Evolutionary conservation across 2,888 invertebrate genomes (phyloP), one percentile per base, ranked within the genome.

Genomic region (Lobophora halterata): DNA sequence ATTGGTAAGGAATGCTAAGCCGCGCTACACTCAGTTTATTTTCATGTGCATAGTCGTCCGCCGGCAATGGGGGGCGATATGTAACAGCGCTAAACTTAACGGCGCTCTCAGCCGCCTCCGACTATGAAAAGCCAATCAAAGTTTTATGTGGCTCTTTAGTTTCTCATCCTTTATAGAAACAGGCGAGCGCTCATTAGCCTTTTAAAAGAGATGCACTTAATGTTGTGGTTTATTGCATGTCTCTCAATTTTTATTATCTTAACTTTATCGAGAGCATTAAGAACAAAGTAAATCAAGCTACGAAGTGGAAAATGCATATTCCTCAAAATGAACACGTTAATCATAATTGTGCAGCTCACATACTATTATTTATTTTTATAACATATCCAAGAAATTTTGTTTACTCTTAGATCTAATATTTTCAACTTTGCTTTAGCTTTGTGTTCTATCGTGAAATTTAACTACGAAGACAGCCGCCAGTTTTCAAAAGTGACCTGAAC

Each of bases 61-160:
- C 48, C 39, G 53, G 72, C 69, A 65, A 61, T 71, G 66, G 61
- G 64, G 54, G 46, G 59, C 76, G 71, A 76, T 79, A 74, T 78
- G 76, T 68, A 66, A 71, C 58, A 44, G 63, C 65, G 71, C 60
- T 79, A 75, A 79, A 75, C 61, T 78, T 78, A 74, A 79, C 71
- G 68, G 62, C 61, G 57, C 66, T 64, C 65, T 70, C 66, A 69
- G 62, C 48, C 61, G 63, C 65, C 52, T 60, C 55, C 56, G 65
- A 66, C 73, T 76, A 78, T 79, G 79, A 80, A 76, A 77, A 76
- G 65, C 66, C 72, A 78, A 80, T 82, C 77, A 80, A 79, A 80
- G 60, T 77, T 77, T 79, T 77, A 78, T 71, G 69, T 46, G 49
- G 53, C 64, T 64, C 59, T 61, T 71, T 63, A 68, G 62, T 56